These are phyloP conservation scores for Cygnus olor DNA, from an alignment of 2,797 vertebrate species.

Conservation along the genomic window DNA sequence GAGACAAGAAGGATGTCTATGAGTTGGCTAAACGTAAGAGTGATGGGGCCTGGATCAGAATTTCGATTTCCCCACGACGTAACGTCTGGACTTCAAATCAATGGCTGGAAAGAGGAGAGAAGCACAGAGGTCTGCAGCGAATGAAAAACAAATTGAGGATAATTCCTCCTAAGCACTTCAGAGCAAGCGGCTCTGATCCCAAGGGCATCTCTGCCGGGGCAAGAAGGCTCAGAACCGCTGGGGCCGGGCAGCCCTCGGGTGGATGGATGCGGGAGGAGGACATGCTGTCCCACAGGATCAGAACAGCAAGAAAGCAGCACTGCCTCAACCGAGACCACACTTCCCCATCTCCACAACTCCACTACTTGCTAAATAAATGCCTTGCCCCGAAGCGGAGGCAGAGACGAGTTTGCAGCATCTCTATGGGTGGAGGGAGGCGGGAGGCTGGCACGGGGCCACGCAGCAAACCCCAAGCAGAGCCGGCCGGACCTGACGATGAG, in stretches of 20 bases:
- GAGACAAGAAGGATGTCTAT: background rate
- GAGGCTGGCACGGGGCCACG: background rate
- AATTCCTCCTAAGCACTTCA: background rate
- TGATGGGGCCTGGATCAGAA: background rate
- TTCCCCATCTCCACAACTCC: background rate
- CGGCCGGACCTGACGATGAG: no score
- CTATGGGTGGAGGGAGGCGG: rapidly evolving
- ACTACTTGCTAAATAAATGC: background rate
- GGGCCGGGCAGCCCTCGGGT: background rate
- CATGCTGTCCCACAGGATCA: no score
- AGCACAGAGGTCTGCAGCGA: background rate
- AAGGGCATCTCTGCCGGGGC: background rate
- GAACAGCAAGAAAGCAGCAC: background rate
- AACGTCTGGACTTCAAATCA: background rate
- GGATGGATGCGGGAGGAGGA: background rate
- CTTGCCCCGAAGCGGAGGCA: background rate
- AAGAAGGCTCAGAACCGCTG: background rate
- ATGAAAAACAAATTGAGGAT: background rate
- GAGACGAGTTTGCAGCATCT: background rate
- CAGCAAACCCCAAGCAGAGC: rapidly evolving
- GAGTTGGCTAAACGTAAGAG: background rate
- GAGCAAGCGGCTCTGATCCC: background rate
- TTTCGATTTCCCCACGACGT: background rate
- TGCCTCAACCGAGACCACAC: background rate
- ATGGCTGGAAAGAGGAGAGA: background rate